These are phyloP conservation scores for Lagodon rhomboides DNA, from an alignment of 2,797 vertebrate genomes.

Conservation along the genomic window DNA sequence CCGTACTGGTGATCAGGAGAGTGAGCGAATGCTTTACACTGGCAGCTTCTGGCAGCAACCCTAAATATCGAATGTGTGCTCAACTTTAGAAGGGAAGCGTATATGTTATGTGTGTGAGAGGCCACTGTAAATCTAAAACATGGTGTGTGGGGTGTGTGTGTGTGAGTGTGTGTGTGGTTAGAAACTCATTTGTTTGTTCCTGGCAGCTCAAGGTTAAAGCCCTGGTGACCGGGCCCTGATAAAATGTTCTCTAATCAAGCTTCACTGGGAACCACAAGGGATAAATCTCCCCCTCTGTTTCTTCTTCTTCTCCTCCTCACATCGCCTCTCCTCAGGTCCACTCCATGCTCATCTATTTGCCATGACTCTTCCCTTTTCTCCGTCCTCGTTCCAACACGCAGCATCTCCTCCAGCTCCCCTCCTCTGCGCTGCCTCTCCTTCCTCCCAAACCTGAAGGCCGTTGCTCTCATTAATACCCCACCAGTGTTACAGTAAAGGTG, in stretches of 20 bases:
- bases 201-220: conserved; percentile 85
- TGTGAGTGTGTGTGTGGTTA: conserved; percentile 62
- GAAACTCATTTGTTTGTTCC: conserved; percentile 81
- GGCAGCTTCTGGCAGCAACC: conserved; percentile 15
- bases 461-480: conserved; percentile 81
- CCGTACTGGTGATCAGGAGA: conserved; percentile 30
- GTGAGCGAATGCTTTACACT: conserved; percentile 19
- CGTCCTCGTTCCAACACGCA: conserved; percentile 37
- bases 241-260: conserved; percentile 82
- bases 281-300: conserved; percentile 67
- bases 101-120: conserved; percentile 5
- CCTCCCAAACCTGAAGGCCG: conserved; percentile 76
- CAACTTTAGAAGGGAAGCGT: conserved; percentile 40
- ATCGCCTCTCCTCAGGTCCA: conserved; percentile 39
- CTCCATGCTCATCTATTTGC: conserved; percentile 41
- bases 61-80: conserved; percentile 37
- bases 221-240: conserved; percentile 72
- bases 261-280: conserved; percentile 69
- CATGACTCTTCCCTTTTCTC: conserved; percentile 15
- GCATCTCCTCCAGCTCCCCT: conserved; percentile 21
- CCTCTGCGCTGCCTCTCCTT: conserved; percentile 25
- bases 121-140: conserved; percentile 59
- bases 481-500: conserved; percentile 74
- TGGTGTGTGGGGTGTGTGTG: conserved; percentile 29
- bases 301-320: conserved; percentile 33